phyloP scores from a whole-genome alignment of 2,797 vertebrate genomes.

The Pipistrellus pygmaeus region DNA sequence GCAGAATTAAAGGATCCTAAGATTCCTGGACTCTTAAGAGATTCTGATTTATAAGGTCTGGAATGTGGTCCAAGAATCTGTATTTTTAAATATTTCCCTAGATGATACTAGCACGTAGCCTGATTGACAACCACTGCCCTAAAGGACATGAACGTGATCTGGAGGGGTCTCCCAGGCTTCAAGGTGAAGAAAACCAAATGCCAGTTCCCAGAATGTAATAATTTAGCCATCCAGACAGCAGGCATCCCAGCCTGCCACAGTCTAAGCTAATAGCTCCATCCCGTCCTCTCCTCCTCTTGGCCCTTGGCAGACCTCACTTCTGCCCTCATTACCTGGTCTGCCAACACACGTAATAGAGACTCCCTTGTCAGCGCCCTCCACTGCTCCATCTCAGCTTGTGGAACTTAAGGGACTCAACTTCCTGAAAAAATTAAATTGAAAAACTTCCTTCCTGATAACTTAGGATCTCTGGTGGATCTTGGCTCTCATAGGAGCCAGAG shows the following conservation, averaged over 20 bases:
- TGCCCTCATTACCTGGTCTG: conserved; percentile 41
- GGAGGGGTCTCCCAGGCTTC: not conserved
- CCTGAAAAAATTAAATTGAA: conserved; percentile 73
- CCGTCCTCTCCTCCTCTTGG: not conserved
- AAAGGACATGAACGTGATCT: not conserved
- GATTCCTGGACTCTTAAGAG: not conserved
- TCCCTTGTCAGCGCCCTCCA: not conserved
- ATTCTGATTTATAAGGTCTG: conserved; percentile 40
- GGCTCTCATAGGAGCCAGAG: conserved; percentile 64
- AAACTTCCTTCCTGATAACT: conserved; percentile 75
- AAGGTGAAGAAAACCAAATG: conserved; percentile 9
- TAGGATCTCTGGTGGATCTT: conserved; percentile 44
- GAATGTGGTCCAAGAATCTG: not conserved
- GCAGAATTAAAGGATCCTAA: conserved; percentile 19
- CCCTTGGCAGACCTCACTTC: not conserved
- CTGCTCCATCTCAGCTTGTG: conserved; percentile 50
- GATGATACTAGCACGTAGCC: not conserved
- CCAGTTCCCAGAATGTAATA: conserved; percentile 20
- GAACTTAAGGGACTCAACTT: conserved; percentile 60
- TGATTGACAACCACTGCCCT: conserved; percentile 12
- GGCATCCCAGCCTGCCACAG: not conserved
- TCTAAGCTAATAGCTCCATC: conserved; percentile 30
- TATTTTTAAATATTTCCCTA: conserved; percentile 51
- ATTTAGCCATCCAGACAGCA: conserved; percentile 41
- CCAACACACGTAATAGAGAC: conserved; percentile 23